Percentiles rank a stretch among this genome's conserved stretches.
Conservation (phyloP, 92 coral and sea anemone species). For the Zoanthus sociatus region DNA sequence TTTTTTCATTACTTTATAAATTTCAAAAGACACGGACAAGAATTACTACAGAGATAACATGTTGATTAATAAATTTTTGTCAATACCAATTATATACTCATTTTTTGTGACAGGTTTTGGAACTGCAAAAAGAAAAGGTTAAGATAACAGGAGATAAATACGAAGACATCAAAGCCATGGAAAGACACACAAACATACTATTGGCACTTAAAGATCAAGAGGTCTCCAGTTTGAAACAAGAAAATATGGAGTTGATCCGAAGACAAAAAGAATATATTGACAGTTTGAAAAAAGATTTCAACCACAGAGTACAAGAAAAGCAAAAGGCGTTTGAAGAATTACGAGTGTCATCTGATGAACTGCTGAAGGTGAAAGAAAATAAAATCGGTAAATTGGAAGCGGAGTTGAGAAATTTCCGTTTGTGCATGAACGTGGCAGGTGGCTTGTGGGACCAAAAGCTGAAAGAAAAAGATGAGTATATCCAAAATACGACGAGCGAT, state of each 20-base stretch:
- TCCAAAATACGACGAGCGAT: slow-evolving; percentile 32
- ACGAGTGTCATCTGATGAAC: not conserved
- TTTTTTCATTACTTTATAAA: too few species aligned
- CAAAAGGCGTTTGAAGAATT: slow-evolving; percentile 12
- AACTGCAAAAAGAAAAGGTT: not conserved
- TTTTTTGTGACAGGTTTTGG: not conserved
- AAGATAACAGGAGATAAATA: not conserved
- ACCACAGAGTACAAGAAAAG: not conserved
- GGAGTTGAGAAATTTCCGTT: not conserved
- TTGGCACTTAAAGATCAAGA: not conserved
- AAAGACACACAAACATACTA: not conserved
- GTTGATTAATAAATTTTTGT: too few species aligned
- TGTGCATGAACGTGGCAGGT: not conserved
- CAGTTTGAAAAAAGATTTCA: not conserved
- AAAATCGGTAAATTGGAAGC: slow-evolving; percentile 11
- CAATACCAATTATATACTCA: not conserved
- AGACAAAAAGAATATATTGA: slow-evolving; percentile 16
- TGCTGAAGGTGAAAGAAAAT: slow-evolving; percentile 11
- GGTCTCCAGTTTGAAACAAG: not conserved
- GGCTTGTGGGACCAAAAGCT: not conserved
- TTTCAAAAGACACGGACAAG: not conserved
- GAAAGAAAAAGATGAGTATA: slow-evolving; percentile 3
- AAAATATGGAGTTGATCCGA: not conserved
- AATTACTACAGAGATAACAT: not conserved
- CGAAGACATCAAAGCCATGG: slow-evolving; percentile 20